These are phyloP conservation scores for Catonia carolina DNA, from an alignment of 2,888 invertebrate species.

Conservation along the genomic window DNA sequence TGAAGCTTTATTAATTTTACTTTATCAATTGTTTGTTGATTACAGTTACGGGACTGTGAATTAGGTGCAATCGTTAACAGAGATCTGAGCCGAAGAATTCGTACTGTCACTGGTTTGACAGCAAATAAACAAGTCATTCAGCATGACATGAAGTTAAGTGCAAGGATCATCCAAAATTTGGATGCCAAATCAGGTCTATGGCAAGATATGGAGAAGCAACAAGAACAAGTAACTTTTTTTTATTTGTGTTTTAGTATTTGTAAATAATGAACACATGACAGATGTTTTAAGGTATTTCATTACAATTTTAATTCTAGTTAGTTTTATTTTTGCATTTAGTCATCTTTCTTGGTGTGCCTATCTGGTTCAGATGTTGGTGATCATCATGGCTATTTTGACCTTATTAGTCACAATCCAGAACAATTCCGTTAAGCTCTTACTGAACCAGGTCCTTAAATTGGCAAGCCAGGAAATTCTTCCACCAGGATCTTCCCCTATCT, in stretches of 20 bases:
- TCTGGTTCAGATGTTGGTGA: too few species aligned
- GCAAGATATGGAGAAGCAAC: constrained; percentile 31
- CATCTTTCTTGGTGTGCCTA: too few species aligned
- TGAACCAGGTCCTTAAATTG: too few species aligned
- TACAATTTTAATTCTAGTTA: not conserved
- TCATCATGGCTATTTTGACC: too few species aligned
- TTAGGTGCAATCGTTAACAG: constrained; percentile 94
- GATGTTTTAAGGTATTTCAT: too few species aligned
- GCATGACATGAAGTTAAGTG: constrained; percentile 87
- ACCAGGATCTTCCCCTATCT: too few species aligned
- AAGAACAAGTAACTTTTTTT: constrained; percentile 18
- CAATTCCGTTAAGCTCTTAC: too few species aligned
- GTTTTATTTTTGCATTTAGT: not conserved
- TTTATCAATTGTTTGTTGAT: constrained; percentile 39
- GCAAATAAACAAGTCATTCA: constrained; percentile 82
- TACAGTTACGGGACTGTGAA: constrained; percentile 79
- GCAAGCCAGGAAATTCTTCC: too few species aligned
- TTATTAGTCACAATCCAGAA: too few species aligned
- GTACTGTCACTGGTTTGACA: constrained; percentile 85
- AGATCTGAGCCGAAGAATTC: constrained; percentile 87
- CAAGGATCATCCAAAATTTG: constrained; percentile 83
- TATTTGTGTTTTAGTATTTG: not conserved
- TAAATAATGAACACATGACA: not conserved
- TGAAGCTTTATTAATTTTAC: too few species aligned
- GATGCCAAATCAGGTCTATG: constrained; percentile 61